Conservation (phyloP, 92 coral and sea anemone genomes). For the Porites lobata region DNA sequence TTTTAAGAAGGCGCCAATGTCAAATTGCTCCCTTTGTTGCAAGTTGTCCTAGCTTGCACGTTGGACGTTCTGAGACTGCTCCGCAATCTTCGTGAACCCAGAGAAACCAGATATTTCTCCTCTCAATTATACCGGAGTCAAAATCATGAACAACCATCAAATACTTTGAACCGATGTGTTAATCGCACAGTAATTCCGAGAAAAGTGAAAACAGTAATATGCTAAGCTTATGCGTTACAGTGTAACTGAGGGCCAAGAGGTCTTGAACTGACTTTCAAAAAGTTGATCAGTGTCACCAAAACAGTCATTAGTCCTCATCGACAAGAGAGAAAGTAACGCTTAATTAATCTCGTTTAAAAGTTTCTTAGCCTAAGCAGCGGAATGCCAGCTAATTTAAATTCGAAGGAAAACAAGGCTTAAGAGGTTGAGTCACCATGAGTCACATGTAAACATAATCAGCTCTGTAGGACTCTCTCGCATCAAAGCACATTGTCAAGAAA, state of each 20-base stretch:
- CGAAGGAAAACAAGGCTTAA: conserved; percentile 7
- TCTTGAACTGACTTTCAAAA: neutral
- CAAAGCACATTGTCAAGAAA: conserved; percentile 19
- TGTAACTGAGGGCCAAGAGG: neutral
- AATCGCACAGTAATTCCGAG: neutral
- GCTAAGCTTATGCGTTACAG: neutral
- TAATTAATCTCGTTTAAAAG: conserved; percentile 5
- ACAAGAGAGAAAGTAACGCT: neutral
- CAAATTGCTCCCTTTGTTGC: too few relatives aligned
- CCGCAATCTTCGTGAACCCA: neutral
- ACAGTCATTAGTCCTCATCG: neutral
- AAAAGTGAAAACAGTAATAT: neutral
- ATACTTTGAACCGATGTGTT: neutral
- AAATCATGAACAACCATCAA: neutral
- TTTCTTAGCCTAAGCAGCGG: neutral
- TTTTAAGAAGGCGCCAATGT: neutral
- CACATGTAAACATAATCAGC: conserved; percentile 18
- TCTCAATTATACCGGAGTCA: neutral
- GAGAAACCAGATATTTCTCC: neutral
- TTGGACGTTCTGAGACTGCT: neutral
- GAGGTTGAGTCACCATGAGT: too few relatives aligned
- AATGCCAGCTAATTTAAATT: conserved; percentile 19
- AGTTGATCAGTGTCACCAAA: neutral
- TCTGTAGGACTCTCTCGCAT: conserved; percentile 20
- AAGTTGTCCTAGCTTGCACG: too few relatives aligned